A percentile compares a stretch with the other conserved stretches of the same genome.
Evolutionary conservation across 2,113 vertebrate species (phyloP).

Genomic region (Willisornis vidua): DNA sequence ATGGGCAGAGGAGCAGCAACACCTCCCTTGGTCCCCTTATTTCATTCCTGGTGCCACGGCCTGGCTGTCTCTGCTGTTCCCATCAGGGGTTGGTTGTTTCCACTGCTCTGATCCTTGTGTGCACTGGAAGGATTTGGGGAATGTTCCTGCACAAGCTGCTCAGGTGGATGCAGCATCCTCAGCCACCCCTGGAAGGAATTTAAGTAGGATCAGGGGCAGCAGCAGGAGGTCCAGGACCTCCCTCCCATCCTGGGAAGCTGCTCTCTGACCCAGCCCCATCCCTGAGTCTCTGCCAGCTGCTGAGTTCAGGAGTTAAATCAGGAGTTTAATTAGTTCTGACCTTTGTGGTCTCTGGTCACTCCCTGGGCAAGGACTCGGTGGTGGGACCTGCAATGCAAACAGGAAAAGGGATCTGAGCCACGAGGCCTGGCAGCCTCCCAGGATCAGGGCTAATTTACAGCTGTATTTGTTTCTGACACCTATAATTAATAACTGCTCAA

Average conservation of each 20-base stretch:
- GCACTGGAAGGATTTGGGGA: background rate
- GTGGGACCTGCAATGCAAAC: fast-evolving
- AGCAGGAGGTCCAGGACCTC: background rate
- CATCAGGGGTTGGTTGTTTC: fast-evolving
- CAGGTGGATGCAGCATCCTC: fast-evolving
- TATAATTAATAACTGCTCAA: background rate
- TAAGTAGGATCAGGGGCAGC: background rate
- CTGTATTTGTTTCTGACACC: background rate
- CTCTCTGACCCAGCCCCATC: fast-evolving
- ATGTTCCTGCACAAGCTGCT: background rate
- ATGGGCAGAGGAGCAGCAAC: background rate
- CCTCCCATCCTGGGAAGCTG: fast-evolving
- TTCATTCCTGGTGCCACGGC: fast-evolving
- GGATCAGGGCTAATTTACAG: background rate
- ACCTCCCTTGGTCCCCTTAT: fast-evolving
- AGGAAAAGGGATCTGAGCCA: background rate
- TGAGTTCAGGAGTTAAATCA: background rate
- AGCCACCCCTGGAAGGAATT: fast-evolving
- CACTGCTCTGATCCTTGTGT: fast-evolving
- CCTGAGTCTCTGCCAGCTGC: background rate
- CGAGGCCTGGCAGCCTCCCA: background rate
- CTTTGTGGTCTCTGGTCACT: fast-evolving
- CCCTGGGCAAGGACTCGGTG: fast-evolving
- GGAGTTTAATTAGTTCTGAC: background rate
- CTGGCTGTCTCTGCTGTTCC: background rate